Evolutionary conservation across 2,113 vertebrate species (phyloP), one percentile per base, ranked within the genome.

Genomic region (Philantomba maxwellii): DNA sequence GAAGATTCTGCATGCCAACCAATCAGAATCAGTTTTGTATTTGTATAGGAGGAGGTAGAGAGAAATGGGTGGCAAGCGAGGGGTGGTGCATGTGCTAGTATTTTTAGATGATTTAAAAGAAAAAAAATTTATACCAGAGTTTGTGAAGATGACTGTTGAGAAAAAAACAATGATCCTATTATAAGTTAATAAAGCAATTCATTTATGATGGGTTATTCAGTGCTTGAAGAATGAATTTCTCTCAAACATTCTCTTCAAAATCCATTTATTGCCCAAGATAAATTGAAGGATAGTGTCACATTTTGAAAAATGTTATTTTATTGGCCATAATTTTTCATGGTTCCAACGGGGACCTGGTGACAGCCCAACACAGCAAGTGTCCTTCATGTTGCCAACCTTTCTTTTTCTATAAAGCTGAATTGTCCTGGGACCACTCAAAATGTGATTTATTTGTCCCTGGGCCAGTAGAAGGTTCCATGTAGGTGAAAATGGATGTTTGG

Each of bases 291-390:
- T 99, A 99, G 98, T 99, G 99, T 99, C 98, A 99, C 98, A 98
- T 98, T 99, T 99, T 99, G 99, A 99, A 99, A 99, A 99, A 99
- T 99, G 99, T 99, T 99, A 99, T 99, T 99, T 99, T 99, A 99
- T 99, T 99, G 98, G 98, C 98, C 98, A 99, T 99, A 99, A 99
- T 99, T 99, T 99, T 99, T 99, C 99, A 99, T 96, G 96, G 98
- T 99, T 99, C 99, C 99, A 98, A 98, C 98, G 99, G 99, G 99
- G 98, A 99, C 98, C 91, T 80, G 89, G 98, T 99, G 99, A 99
- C 99, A 99, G 99, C 98, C 98, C 99, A 99, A 99, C 99, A 99
- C 98, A 99, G 99, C 98, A 99, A 99, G 99, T 99, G 98, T 99
- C 99, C 99, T 99, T 99, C 99, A 99, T 99, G 99, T 99, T 99